These are phyloP conservation scores for Porites rus DNA, from an alignment of 92 coral and sea anemone species.

Conservation along the genomic window DNA sequence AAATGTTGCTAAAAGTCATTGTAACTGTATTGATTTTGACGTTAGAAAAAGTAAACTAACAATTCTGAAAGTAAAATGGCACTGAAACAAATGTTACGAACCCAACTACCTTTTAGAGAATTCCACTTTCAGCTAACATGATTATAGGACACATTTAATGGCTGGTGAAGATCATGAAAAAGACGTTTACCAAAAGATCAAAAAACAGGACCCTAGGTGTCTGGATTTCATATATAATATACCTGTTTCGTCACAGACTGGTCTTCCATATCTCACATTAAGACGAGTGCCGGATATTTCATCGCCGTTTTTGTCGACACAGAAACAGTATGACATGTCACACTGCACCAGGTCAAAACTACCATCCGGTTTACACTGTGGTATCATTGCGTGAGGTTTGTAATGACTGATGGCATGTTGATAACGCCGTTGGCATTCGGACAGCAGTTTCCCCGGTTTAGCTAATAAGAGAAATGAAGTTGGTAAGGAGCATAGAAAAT, in stretches of 20 bases:
- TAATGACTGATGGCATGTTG: slow-evolving; percentile 46
- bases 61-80: too few relatives aligned
- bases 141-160: too few relatives aligned
- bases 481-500: too few relatives aligned
- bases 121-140: too few relatives aligned
- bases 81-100: too few relatives aligned
- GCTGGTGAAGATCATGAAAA: too few relatives aligned
- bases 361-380: slow-evolving; percentile 67
- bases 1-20: too few relatives aligned
- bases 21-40: too few relatives aligned
- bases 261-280: slow-evolving; percentile 39
- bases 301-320: slow-evolving; percentile 68
- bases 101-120: too few relatives aligned
- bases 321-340: slow-evolving; percentile 79
- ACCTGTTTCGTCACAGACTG: slow-evolving; percentile 38
- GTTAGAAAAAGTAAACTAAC: too few relatives aligned
- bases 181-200: too few relatives aligned
- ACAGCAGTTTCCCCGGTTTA: slow-evolving; percentile 26
- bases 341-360: slow-evolving; percentile 66
- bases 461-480: not conserved
- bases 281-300: slow-evolving; percentile 62
- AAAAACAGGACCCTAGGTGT: not conserved
- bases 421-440: slow-evolving; percentile 52
- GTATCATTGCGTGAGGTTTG: slow-evolving; percentile 54
- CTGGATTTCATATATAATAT: not conserved